These are phyloP conservation scores for Takifugu ocellatus DNA, from an alignment of 2,797 vertebrate genomes.

Conservation along the genomic window DNA sequence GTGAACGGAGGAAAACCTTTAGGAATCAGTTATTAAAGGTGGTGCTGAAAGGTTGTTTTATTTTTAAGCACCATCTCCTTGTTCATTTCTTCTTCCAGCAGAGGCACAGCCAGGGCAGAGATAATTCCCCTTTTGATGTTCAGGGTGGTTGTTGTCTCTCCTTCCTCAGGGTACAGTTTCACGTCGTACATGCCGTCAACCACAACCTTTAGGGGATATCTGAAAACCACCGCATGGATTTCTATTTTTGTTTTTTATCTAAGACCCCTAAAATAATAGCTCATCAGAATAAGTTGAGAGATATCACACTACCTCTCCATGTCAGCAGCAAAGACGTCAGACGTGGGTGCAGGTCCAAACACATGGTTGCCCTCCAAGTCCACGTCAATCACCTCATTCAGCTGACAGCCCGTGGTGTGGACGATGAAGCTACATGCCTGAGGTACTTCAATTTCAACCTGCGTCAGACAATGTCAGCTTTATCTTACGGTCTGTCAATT, in stretches of 20 bases:
- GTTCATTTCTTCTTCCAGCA: slow-evolving; percentile 72
- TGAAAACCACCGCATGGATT: background rate
- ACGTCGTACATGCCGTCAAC: slow-evolving; percentile 77
- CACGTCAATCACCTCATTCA: slow-evolving; percentile 79
- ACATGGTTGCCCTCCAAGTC: slow-evolving; percentile 74
- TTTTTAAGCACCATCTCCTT: slow-evolving; percentile 54
- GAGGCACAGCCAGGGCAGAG: slow-evolving; percentile 85
- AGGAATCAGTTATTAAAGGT: background rate
- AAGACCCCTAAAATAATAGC: background rate
- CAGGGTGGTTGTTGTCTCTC: slow-evolving; percentile 83
- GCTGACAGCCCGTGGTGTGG: slow-evolving; percentile 72
- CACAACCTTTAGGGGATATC: slow-evolving; percentile 71
- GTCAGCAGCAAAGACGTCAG: slow-evolving; percentile 83
- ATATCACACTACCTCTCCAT: slow-evolving; percentile 80
- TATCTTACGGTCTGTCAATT: background rate
- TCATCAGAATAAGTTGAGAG: background rate
- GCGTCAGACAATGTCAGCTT: slow-evolving; percentile 6
- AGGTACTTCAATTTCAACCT: slow-evolving; percentile 79
- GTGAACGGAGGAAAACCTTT: background rate
- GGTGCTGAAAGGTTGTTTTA: background rate
- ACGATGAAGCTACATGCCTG: slow-evolving; percentile 22
- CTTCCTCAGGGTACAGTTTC: slow-evolving; percentile 84
- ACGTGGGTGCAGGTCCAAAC: slow-evolving; percentile 75
- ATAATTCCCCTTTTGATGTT: slow-evolving; percentile 96
- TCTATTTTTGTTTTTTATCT: too few species aligned